These are phyloP conservation scores for Microtus oregoni DNA, from an alignment of 2,113 vertebrate species.

Conservation along the genomic window DNA sequence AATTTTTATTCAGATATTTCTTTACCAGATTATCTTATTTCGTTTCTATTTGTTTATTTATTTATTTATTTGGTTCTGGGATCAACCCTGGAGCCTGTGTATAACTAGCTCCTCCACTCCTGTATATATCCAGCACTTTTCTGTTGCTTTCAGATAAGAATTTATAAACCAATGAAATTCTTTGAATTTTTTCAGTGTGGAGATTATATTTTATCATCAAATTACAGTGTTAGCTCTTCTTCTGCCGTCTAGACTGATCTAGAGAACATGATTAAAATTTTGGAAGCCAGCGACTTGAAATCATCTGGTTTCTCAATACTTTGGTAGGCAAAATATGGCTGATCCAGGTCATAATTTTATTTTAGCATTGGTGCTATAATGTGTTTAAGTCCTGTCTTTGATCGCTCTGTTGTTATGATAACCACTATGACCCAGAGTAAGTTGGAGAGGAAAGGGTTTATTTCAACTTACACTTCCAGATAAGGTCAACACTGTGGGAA, in stretches of 20 bases:
- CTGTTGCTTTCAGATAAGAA: slow-evolving; percentile 20
- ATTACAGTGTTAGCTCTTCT: neutral
- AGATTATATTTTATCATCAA: neutral
- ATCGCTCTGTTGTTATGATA: neutral
- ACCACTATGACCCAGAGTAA: neutral
- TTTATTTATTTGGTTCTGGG: neutral
- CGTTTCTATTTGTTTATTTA: neutral
- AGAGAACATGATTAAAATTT: neutral
- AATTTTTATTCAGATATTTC: neutral
- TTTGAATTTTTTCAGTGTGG: neutral
- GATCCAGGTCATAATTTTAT: neutral
- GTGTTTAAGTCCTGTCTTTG: neutral
- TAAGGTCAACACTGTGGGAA: neutral
- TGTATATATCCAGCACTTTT: neutral
- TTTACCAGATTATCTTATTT: neutral
- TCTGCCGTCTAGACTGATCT: neutral
- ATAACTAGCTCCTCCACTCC: neutral
- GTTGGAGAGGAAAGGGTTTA: neutral
- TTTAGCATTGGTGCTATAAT: neutral
- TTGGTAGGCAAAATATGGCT: neutral
- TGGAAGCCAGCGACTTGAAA: neutral
- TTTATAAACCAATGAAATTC: neutral
- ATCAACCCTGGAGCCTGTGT: neutral
- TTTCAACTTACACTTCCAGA: neutral
- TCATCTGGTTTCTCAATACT: neutral